Percentiles rank a stretch among this genome's conserved stretches.
phyloP scores from a whole-genome alignment of 2,113 vertebrate species.

The Salvelinus namaycush region DNA sequence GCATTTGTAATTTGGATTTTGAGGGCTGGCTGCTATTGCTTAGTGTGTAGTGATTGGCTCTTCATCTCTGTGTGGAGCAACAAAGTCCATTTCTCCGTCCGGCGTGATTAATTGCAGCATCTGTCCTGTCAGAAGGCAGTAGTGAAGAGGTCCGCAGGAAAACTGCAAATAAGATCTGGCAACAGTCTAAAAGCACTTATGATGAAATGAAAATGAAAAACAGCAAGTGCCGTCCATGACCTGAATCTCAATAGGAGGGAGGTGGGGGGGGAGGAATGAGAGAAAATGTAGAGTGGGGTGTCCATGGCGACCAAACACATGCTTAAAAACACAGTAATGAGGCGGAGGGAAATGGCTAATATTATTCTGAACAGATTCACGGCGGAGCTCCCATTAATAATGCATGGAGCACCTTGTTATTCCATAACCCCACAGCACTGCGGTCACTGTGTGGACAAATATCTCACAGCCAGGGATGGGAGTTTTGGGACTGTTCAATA shows the following conservation, averaged over 20 bases:
- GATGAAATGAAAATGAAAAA: constrained; percentile 99
- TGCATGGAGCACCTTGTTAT: constrained; percentile 84
- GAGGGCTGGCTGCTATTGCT: constrained; percentile 49
- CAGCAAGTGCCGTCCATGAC: constrained; percentile 91
- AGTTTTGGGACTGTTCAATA: constrained; percentile 70
- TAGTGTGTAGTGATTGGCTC: constrained; percentile 60
- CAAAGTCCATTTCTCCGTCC: constrained; percentile 88
- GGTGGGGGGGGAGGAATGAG: constrained; percentile 60
- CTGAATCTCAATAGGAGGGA: constrained; percentile 85
- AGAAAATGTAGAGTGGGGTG: constrained; percentile 65
- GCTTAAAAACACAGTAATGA: constrained; percentile 81
- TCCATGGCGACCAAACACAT: constrained; percentile 74
- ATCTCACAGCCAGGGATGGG: constrained; percentile 82
- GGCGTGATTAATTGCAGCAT: constrained; percentile 96
- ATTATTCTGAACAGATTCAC: constrained; percentile 82
- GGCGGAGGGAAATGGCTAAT: constrained; percentile 79
- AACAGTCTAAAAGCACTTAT: constrained; percentile 98
- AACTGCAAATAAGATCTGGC: constrained; percentile 98
- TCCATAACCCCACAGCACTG: constrained; percentile 80
- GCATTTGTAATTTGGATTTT: constrained; percentile 62
- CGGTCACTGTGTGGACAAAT: constrained; percentile 91
- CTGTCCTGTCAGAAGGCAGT: constrained; percentile 95
- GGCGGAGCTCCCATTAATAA: constrained; percentile 83
- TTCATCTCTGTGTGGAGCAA: constrained; percentile 73
- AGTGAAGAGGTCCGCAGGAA: constrained; percentile 97